Conservation (phyloP, 2,113 vertebrate genomes). For the Elachura formosa region DNA sequence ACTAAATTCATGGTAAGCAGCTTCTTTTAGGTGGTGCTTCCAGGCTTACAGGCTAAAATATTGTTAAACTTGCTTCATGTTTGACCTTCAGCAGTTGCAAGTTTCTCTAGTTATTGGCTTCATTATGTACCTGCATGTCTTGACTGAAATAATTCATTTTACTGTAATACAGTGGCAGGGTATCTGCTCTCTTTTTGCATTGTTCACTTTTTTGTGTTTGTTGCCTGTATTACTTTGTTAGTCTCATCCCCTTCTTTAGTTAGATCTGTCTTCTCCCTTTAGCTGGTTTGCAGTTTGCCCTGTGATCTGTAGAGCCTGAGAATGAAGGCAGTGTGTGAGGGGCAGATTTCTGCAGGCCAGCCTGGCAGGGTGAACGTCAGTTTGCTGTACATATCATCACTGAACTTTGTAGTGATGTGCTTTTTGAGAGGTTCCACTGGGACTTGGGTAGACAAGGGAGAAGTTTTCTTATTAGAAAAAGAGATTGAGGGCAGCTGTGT, state of each 20-base stretch:
- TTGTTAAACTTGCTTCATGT: background rate
- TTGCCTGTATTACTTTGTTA: background rate
- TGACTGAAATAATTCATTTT: background rate
- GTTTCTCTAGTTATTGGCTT: background rate
- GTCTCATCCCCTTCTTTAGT: background rate
- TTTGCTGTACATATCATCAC: background rate
- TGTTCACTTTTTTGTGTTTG: background rate
- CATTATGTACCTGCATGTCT: background rate
- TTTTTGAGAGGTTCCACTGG: background rate
- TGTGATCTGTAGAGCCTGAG: background rate
- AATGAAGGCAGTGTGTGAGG: background rate
- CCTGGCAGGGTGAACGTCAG: background rate
- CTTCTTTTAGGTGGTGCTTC: background rate
- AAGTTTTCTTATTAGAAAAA: background rate
- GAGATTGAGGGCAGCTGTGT: background rate
- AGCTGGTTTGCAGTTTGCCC: background rate
- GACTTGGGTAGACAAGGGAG: background rate
- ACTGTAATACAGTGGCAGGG: too few species aligned
- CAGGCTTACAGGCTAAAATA: background rate
- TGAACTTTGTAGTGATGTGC: background rate
- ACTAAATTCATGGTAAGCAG: background rate
- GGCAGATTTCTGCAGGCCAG: background rate
- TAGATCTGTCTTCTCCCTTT: background rate
- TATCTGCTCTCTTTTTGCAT: background rate
- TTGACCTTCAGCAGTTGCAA: background rate